phyloP scores from a whole-genome alignment of 2,113 vertebrate genomes.

The Macrotis lagotis region DNA sequence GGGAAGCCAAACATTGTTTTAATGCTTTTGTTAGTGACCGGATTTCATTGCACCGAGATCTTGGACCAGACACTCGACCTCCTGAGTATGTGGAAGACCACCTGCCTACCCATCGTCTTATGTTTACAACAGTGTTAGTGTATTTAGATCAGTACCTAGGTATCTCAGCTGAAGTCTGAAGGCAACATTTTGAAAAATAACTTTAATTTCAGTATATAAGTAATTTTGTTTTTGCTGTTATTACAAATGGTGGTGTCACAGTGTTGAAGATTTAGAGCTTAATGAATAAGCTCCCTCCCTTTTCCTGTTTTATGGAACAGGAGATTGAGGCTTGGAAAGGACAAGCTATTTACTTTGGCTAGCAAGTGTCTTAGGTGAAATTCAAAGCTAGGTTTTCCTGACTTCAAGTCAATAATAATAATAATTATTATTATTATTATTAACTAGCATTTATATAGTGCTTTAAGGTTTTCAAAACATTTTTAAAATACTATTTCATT shows the following conservation, averaged over 20 bases:
- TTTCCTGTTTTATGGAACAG: not conserved
- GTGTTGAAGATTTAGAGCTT: not conserved
- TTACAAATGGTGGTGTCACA: not conserved
- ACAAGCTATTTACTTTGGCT: slow-evolving; percentile 34
- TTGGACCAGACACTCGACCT: slow-evolving; percentile 97
- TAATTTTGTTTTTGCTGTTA: not conserved
- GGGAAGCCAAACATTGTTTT: slow-evolving; percentile 97
- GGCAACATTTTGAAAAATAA: not conserved
- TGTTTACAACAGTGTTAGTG: not conserved
- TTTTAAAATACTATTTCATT: not conserved
- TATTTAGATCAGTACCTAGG: not conserved
- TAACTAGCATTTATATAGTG: not conserved
- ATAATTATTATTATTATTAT: not conserved
- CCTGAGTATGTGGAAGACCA: slow-evolving; percentile 92
- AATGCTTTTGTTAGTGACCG: slow-evolving; percentile 97
- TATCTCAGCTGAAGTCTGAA: not conserved
- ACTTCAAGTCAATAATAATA: not conserved
- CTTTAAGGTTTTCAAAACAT: not conserved
- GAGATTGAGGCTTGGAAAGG: not conserved
- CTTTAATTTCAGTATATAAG: not conserved
- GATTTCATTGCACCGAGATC: slow-evolving; percentile 95
- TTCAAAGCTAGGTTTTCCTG: not conserved
- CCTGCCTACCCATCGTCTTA: slow-evolving; percentile 22
- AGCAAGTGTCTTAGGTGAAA: not conserved
- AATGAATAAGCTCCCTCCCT: not conserved